phyloP scores from a whole-genome alignment of 1,140 invertebrate genomes.

The Olivierus martensii region DNA sequence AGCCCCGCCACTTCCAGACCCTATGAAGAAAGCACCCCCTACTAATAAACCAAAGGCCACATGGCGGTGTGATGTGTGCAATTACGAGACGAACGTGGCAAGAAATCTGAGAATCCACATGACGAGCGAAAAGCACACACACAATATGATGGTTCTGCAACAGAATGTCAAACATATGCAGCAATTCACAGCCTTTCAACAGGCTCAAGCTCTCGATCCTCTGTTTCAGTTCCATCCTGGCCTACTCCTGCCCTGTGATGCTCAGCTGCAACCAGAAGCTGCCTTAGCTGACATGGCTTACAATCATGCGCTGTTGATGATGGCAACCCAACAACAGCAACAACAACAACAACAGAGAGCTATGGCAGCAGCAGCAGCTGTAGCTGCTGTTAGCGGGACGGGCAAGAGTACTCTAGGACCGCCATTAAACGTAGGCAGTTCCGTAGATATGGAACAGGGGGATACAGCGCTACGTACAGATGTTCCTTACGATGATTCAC shows the following conservation, averaged over 20 bases:
- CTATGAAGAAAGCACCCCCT: constrained; percentile 1
- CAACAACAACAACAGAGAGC: constrained; percentile 19
- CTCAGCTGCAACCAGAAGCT: constrained; percentile 45
- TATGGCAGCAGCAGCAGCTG: constrained; percentile 16
- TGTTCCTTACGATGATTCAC: constrained; percentile 29
- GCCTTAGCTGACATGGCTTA: constrained; percentile 90
- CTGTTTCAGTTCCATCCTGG: constrained; percentile 42
- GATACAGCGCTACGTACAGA: constrained; percentile 19
- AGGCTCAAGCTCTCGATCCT: constrained; percentile 22
- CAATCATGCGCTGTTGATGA: constrained; percentile 79
- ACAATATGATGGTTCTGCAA: constrained; percentile 91
- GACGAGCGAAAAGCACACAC: constrained; percentile 97
- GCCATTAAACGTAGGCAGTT: constrained; percentile 9
- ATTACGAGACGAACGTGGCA: constrained; percentile 97
- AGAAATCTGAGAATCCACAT: constrained; percentile 88
- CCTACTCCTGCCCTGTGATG: constrained; percentile 23
- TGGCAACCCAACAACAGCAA: constrained; percentile 40
- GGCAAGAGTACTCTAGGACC: neutral
- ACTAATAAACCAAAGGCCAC: constrained; percentile 73
- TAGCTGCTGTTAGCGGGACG: constrained; percentile 2
- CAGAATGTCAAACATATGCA: constrained; percentile 97
- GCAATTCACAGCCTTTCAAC: constrained; percentile 40
- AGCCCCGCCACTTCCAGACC: constrained; percentile 5
- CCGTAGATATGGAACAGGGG: constrained; percentile 23
- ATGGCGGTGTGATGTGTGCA: constrained; percentile 94